Evolutionary conservation across 2,888 invertebrate genomes (phyloP).

Genomic region (Drosophila quinaria): DNA sequence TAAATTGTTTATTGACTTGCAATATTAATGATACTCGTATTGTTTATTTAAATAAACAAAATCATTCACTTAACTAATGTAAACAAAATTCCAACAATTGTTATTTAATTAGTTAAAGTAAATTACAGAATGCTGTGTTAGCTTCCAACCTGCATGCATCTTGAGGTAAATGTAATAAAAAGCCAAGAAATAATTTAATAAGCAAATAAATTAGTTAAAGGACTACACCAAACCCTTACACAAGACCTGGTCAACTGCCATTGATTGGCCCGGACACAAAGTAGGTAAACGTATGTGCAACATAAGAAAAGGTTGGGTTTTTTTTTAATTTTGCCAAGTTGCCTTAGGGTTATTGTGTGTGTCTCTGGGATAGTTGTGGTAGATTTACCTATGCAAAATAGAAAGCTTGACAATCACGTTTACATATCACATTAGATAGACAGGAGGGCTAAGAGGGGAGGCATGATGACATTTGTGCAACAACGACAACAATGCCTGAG

Average conservation of each 20-base stretch:
- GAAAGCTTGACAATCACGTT: conserved; percentile 67
- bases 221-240: conserved; percentile 4
- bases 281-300: conserved; percentile 1
- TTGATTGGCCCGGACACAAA: conserved; percentile 54
- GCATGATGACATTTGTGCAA: conserved; percentile 11
- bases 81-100: conserved; percentile 18
- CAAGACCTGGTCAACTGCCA: conserved; percentile 26
- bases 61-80: not conserved
- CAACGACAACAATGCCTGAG: conserved; percentile 30
- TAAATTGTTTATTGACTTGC: too few relatives aligned
- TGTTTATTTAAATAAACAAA: not conserved
- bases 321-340: conserved; percentile 60
- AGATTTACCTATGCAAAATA: conserved; percentile 46
- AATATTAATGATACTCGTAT: not conserved
- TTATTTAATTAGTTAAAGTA: conserved; percentile 61
- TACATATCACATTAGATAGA: conserved; percentile 62
- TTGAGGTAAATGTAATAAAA: conserved; percentile 54
- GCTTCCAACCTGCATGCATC: conserved; percentile 12
- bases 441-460: not conserved
- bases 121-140: conserved; percentile 40
- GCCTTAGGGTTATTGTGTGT: conserved; percentile 35
- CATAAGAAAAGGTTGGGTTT: conserved; percentile 3
- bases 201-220: conserved; percentile 64
- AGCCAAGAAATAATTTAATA: conserved; percentile 63
- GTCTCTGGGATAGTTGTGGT: conserved; percentile 7